Conservation (phyloP, 2,888 invertebrate species). For the Cacoxenus indagator region DNA sequence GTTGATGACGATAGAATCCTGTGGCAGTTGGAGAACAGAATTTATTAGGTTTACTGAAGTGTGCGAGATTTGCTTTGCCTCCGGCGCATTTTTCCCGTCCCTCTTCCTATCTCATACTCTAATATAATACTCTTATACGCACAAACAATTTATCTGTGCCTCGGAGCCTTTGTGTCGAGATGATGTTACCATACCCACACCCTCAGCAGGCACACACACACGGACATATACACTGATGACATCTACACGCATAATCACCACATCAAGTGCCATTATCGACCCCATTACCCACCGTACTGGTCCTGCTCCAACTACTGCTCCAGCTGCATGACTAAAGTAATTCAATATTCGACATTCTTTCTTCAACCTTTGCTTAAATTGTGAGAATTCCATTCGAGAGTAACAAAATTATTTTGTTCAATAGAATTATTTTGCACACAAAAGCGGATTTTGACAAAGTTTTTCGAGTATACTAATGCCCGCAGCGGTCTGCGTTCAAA, state of each 20-base stretch:
- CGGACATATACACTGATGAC: background rate
- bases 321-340: background rate
- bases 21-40: constrained; percentile 23
- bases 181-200: background rate
- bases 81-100: no score
- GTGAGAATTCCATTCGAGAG: constrained; percentile 63
- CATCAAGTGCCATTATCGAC: no score
- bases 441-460: constrained; percentile 19
- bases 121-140: no score
- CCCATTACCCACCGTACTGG: no score
- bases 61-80: constrained; percentile 13
- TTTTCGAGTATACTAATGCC: constrained; percentile 4
- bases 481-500: background rate
- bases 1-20: constrained; percentile 42
- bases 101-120: background rate
- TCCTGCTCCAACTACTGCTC: background rate
- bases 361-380: constrained; percentile 64
- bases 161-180: background rate
- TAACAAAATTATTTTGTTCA: constrained; percentile 62
- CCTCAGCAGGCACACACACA: background rate
- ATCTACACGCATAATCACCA: background rate
- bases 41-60: constrained; percentile 16
- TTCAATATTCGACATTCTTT: constrained; percentile 55
- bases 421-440: constrained; percentile 37
- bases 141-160: background rate